These are phyloP conservation scores for Sarcophaga carnaria DNA, from an alignment of 2,888 invertebrate species.

Conservation along the genomic window DNA sequence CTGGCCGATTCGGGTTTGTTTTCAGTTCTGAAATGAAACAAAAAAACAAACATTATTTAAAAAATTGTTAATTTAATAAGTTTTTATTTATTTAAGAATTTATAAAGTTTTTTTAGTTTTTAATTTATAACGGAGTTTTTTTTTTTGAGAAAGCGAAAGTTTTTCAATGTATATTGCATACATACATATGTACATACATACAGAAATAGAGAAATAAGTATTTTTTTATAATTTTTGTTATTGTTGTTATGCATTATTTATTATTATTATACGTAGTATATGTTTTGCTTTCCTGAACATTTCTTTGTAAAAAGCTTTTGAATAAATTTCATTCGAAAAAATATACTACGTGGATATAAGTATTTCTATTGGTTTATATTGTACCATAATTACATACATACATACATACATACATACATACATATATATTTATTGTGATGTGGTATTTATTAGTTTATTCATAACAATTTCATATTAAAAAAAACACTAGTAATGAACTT, in stretches of 20 bases:
- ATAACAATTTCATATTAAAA: neutral
- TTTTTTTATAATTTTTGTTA: neutral
- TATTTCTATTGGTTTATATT: too few species aligned
- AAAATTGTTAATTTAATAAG: neutral
- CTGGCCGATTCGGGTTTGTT: conserved; percentile 78
- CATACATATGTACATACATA: neutral
- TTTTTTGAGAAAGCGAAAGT: neutral
- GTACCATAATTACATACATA: too few species aligned
- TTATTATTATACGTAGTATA: neutral
- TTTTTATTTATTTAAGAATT: neutral
- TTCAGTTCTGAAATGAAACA: conserved; percentile 76
- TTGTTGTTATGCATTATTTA: neutral
- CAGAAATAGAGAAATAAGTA: neutral
- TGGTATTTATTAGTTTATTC: neutral
- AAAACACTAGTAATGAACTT: neutral
- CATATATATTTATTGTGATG: neutral
- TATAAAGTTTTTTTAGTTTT: neutral
- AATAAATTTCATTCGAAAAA: neutral
- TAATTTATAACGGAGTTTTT: neutral
- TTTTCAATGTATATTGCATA: neutral
- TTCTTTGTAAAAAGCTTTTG: neutral
- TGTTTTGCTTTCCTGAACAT: neutral
- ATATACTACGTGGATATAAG: neutral
- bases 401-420: neutral
- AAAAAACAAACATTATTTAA: neutral